Evolutionary conservation across 2,113 vertebrate species (phyloP).

Genomic region (Sula dactylatra): DNA sequence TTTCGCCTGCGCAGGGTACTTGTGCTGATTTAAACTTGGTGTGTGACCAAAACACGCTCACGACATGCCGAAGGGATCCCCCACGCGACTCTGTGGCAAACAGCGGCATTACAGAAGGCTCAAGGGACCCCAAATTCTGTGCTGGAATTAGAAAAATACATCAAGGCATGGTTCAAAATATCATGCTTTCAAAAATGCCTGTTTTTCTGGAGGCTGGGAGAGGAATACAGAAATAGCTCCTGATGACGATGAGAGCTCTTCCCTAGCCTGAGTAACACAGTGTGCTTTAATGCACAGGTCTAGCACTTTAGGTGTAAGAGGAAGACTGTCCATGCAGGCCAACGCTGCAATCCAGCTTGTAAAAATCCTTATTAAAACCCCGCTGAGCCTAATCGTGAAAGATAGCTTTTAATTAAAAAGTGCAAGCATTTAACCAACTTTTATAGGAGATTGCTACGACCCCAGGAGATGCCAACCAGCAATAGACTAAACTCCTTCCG

Average conservation of each 20-base stretch:
- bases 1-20: background rate
- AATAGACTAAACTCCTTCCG: background rate
- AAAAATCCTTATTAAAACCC: constrained; percentile 67
- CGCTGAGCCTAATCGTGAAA: background rate
- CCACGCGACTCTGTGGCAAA: rapidly evolving
- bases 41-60: background rate
- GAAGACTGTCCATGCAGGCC: background rate
- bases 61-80: rapidly evolving
- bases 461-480: constrained; percentile 49
- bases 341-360: constrained; percentile 32
- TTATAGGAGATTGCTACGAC: constrained; percentile 1
- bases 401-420: constrained; percentile 69
- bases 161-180: rapidly evolving
- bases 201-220: background rate
- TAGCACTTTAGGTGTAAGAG: background rate
- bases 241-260: rapidly evolving
- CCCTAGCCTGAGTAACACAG: background rate
- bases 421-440: constrained; percentile 31
- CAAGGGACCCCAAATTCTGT: rapidly evolving
- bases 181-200: rapidly evolving
- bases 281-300: background rate
- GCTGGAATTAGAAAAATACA: background rate
- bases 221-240: background rate
- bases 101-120: rapidly evolving
- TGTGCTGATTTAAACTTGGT: background rate